phyloP scores from a whole-genome alignment of 1,140 invertebrate genomes.

The Druon quercuslanigerum region DNA sequence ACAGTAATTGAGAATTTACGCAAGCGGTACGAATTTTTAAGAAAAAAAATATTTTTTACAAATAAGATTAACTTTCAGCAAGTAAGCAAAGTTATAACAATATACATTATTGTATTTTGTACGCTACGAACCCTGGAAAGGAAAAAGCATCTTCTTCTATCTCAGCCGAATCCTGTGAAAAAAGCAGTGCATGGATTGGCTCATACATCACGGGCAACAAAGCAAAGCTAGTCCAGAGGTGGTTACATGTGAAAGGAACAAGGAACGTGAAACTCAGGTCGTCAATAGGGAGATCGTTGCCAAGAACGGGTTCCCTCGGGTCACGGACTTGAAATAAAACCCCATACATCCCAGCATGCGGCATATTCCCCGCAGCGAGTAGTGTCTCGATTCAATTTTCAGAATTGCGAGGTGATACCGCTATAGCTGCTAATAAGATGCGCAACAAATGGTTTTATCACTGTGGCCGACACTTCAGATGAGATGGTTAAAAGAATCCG shows the following conservation, averaged over 20 bases:
- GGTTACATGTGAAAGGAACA: constrained; percentile 10
- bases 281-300: constrained; percentile 7
- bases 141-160: background rate
- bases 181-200: constrained; percentile 6
- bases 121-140: background rate
- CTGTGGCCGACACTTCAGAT: background rate
- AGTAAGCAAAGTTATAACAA: too few species aligned
- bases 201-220: background rate
- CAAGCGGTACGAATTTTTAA: too few species aligned
- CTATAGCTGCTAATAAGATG: background rate
- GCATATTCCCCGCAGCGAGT: constrained; percentile 30
- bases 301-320: constrained; percentile 10
- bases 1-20: too few species aligned
- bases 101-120: too few species aligned
- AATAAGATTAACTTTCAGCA: too few species aligned
- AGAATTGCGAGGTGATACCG: background rate
- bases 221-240: constrained; percentile 9
- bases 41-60: too few species aligned
- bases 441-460: background rate
- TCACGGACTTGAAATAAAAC: constrained; percentile 22
- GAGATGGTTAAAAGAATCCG: background rate
- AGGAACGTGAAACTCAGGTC: constrained; percentile 23
- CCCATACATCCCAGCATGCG: constrained; percentile 14
- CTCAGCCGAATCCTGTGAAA: background rate
- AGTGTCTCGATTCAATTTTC: constrained; percentile 5